These are phyloP conservation scores for Euphydryas editha DNA, from an alignment of 2,888 invertebrate genomes.

Conservation along the genomic window DNA sequence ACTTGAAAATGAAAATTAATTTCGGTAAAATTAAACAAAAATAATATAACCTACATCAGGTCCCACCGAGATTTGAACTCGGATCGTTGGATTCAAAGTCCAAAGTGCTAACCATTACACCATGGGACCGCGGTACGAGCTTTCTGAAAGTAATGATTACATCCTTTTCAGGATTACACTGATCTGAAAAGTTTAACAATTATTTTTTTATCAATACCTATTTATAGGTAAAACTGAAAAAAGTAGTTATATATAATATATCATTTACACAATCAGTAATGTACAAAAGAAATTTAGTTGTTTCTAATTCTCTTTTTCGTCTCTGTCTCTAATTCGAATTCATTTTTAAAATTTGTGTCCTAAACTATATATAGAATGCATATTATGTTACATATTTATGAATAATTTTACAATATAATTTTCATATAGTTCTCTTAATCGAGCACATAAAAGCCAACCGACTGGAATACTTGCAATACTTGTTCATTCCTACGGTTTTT, in stretches of 20 bases:
- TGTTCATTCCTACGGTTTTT: constrained; percentile 45
- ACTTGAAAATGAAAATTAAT: neutral
- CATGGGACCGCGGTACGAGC: constrained; percentile 81
- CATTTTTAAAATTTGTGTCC: neutral
- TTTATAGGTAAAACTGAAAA: no score
- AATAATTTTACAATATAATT: constrained; percentile 10
- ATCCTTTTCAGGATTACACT: neutral
- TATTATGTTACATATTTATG: neutral
- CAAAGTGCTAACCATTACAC: constrained; percentile 92
- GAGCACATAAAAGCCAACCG: constrained; percentile 22
- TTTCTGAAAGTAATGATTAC: neutral
- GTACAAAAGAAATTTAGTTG: no score
- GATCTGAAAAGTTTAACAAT: neutral
- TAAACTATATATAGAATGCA: neutral
- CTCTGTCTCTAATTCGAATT: no score
- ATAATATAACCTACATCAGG: constrained; percentile 55
- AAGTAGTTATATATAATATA: no score
- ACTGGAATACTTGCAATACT: constrained; percentile 41
- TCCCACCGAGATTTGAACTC: constrained; percentile 92
- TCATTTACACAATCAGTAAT: no score
- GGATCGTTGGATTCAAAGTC: constrained; percentile 92
- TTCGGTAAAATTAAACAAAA: constrained; percentile 3
- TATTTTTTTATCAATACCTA: no score
- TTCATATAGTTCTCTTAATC: constrained; percentile 11
- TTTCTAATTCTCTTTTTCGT: no score